A percentile compares a stretch with the other conserved stretches of the same genome.
Conservation (phyloP, 2,888 invertebrate species). For the Galerucella pusilla region DNA sequence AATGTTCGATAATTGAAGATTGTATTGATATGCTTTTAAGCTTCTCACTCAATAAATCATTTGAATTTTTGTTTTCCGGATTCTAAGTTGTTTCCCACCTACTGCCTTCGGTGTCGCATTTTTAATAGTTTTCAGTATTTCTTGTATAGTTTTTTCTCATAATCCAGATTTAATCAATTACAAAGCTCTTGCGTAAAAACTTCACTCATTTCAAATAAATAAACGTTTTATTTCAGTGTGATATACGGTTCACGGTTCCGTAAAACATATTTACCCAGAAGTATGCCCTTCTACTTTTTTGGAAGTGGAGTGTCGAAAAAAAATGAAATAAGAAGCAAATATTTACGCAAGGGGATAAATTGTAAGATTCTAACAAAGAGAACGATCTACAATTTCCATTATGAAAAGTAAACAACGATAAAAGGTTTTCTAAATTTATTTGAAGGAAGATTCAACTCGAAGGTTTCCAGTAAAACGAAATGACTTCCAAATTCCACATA, state of each 20-base stretch:
- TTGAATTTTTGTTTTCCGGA: background rate
- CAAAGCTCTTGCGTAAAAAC: no score
- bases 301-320: constrained; percentile 9
- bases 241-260: no score
- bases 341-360: constrained; percentile 31
- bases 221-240: background rate
- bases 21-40: background rate
- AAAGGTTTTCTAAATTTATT: constrained; percentile 34
- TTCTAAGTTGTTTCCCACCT: no score
- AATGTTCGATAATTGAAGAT: background rate
- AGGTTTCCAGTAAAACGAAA: constrained; percentile 21
- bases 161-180: no score
- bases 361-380: constrained; percentile 28
- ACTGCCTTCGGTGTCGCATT: no score
- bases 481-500: constrained; percentile 22
- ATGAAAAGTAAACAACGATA: constrained; percentile 36
- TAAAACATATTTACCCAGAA: background rate
- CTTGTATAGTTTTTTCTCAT: no score
- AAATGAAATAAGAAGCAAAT: constrained; percentile 29
- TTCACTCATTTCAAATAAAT: background rate
- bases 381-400: constrained; percentile 29
- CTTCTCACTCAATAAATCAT: background rate
- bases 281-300: background rate
- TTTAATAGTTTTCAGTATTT: no score
- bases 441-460: constrained; percentile 27